Percentiles rank a stretch among this genome's conserved stretches.
Evolutionary conservation across 2,113 vertebrate species (phyloP).

Genomic region (Conger conger): DNA sequence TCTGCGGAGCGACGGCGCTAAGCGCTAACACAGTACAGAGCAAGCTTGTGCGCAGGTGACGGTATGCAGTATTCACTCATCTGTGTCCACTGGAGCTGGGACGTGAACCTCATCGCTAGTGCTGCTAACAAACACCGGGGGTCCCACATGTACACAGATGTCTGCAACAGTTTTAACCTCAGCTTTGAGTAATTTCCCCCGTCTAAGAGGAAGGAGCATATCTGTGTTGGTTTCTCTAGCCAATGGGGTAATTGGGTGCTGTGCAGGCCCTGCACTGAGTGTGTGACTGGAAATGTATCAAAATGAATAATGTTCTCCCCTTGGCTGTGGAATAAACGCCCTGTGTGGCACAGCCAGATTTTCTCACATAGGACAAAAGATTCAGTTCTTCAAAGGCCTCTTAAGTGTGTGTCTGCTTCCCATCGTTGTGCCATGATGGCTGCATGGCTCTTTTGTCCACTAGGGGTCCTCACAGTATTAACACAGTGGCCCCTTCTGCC

Average conservation of each 20-base stretch:
- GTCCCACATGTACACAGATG: background rate
- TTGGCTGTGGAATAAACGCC: background rate
- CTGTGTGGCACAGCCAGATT: too few species aligned
- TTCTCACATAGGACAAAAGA: too few species aligned
- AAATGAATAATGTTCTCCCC: background rate
- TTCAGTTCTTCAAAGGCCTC: background rate
- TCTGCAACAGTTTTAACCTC: background rate
- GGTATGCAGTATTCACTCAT: background rate
- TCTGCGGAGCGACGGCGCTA: too few species aligned
- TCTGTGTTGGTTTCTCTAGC: background rate
- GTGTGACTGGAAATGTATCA: background rate
- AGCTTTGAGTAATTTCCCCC: background rate
- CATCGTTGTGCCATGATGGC: background rate
- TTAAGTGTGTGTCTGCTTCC: background rate
- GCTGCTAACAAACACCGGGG: background rate
- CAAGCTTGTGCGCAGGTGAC: background rate
- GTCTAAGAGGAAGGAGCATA: background rate
- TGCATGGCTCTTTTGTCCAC: conserved; percentile 27
- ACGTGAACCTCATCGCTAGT: background rate
- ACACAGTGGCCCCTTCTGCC: background rate
- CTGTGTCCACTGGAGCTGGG: background rate
- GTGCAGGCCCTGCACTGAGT: background rate
- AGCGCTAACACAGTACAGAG: too few species aligned
- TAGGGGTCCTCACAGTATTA: conserved; percentile 43
- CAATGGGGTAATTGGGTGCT: background rate